Evolutionary conservation across 2,797 vertebrate genomes (phyloP), one percentile per base, ranked within the genome.

Genomic region (Scarus forsteni): DNA sequence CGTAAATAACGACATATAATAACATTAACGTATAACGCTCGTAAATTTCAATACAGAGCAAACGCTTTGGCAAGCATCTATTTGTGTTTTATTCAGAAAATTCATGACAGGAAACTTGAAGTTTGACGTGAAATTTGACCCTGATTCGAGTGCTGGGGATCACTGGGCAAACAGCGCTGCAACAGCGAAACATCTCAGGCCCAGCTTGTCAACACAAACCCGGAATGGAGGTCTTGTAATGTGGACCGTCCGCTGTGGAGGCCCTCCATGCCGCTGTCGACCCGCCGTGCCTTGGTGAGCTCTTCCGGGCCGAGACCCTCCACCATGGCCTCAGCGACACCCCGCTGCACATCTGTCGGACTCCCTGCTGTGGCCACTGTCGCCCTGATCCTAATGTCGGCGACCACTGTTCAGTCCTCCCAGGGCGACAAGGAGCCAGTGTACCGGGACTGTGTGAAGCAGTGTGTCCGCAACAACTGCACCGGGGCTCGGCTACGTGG

Each of bases 391-490:
- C 87, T 93, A 60, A 75, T 92, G 40, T 71, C 79, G 12, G 84
- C 86, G 15, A 66, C 44, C 63, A 60, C 93, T 0, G 94, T 88
- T 0, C 77, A 43, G 60, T 88, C 85, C 44, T 98, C 97, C 10
- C 96, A 96, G 64, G 97, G 97, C 19, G 97, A 98, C 81, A 96
- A 97, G 80, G 98, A 99, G 80, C 97, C 98, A 18, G 93, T 98
- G 19, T 99, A 99, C 92, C 95, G 96, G 13, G 96, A 98, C 77
- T 99, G 98, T 81, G 93, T 98, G 72, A 89, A 94, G 74, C 92
- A 85, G 0, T 98, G 97, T 80, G 95, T 97, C 76, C 94, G 94
- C 71, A 95, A 93, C 65, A 98, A 99, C 93, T 99, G 98, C 88
- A 97, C 96, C 0, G 97, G 97, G 46, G 89, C 87, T 45, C 94